A percentile compares a stretch with the other conserved stretches of the same genome.
phyloP scores from a whole-genome alignment of 2,797 vertebrate genomes.

The Neosilurus hyrtlii region DNA sequence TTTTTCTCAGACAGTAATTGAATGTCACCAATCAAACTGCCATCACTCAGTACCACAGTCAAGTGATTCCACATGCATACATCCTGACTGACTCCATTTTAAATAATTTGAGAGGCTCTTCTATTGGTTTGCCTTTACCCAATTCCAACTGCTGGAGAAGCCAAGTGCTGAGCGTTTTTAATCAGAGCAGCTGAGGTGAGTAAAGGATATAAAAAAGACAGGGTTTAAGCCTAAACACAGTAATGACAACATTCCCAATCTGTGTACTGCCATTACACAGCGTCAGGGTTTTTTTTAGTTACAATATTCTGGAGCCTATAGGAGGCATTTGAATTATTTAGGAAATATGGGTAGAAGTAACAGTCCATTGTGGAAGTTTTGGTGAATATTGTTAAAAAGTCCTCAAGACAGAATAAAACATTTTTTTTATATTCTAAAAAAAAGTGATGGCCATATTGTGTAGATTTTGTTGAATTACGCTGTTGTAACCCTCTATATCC shows the following conservation, averaged over 20 bases:
- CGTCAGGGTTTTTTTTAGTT: too few relatives aligned
- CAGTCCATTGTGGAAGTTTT: too few relatives aligned
- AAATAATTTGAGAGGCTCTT: neutral
- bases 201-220: neutral
- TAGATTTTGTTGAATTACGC: too few relatives aligned
- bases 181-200: neutral
- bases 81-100: slow-evolving; percentile 14
- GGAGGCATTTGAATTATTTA: neutral
- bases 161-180: neutral
- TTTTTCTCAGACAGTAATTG: neutral
- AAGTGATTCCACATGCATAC: slow-evolving; percentile 8
- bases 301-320: neutral
- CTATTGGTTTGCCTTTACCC: neutral
- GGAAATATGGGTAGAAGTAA: neutral
- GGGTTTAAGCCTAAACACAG: neutral
- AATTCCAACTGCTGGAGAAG: neutral
- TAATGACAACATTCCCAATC: neutral
- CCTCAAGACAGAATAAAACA: too few relatives aligned
- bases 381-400: too few relatives aligned
- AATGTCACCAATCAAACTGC: slow-evolving; percentile 16
- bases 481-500: too few relatives aligned
- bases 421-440: too few relatives aligned
- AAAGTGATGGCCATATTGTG: too few relatives aligned
- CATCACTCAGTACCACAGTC: slow-evolving; percentile 5
- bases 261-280: neutral